These are phyloP conservation scores for Coreoperca whiteheadi DNA, from an alignment of 2,113 vertebrate species.

Conservation along the genomic window DNA sequence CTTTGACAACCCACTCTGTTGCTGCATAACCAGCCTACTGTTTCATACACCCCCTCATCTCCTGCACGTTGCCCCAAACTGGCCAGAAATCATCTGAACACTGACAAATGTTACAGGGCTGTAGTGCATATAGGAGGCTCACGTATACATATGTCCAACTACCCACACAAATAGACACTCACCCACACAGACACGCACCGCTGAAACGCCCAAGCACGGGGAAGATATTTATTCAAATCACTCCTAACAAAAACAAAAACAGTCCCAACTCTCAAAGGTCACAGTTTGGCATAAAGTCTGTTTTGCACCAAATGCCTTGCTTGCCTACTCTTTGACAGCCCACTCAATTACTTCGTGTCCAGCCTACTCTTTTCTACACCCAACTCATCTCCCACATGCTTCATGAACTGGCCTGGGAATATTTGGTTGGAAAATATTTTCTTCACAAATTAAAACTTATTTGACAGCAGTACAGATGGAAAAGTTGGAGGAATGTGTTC, in stretches of 20 bases:
- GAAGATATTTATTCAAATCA: slow-evolving; percentile 43
- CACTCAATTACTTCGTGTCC: slow-evolving; percentile 66
- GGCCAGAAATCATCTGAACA: slow-evolving; percentile 55
- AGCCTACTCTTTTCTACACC: slow-evolving; percentile 58
- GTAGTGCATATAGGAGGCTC: slow-evolving; percentile 39
- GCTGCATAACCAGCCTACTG: slow-evolving; percentile 73
- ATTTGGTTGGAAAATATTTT: slow-evolving; percentile 46
- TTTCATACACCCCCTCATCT: slow-evolving; percentile 69
- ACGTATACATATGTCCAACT: slow-evolving; percentile 45
- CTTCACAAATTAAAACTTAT: slow-evolving; percentile 40
- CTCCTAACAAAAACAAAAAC: slow-evolving; percentile 47
- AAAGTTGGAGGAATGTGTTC: not conserved
- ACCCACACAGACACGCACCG: slow-evolving; percentile 23
- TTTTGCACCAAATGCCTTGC: slow-evolving; percentile 72
- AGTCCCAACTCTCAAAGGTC: slow-evolving; percentile 66
- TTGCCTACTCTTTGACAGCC: slow-evolving; percentile 65
- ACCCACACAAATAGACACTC: slow-evolving; percentile 48
- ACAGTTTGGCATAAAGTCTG: slow-evolving; percentile 70
- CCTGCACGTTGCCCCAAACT: slow-evolving; percentile 60
- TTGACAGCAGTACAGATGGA: slow-evolving; percentile 15
- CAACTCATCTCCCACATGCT: slow-evolving; percentile 63
- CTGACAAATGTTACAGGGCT: slow-evolving; percentile 56
- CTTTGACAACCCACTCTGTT: slow-evolving; percentile 68
- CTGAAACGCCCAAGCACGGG: slow-evolving; percentile 30
- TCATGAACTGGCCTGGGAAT: slow-evolving; percentile 30